A percentile compares a stretch with the other conserved stretches of the same genome.
These are phyloP conservation scores for Torymus texanus DNA, from an alignment of 2,888 invertebrate genomes.

Conservation along the genomic window DNA sequence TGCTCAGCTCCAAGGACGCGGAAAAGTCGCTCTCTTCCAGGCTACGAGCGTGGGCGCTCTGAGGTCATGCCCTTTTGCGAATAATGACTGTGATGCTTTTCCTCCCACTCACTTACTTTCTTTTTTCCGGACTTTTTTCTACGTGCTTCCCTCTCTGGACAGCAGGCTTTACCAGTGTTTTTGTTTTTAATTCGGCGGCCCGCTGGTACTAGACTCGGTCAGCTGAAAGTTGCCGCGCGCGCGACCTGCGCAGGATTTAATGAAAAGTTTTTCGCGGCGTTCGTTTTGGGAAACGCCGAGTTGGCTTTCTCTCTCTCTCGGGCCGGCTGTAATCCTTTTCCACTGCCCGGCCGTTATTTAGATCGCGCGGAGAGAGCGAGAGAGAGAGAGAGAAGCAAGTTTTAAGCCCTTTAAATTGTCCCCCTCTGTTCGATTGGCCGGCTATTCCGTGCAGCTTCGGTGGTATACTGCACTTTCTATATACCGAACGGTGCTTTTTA, in stretches of 20 bases:
- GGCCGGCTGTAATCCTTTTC: conserved; percentile 22
- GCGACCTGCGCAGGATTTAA: conserved; percentile 2
- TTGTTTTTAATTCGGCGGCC: conserved; percentile 21
- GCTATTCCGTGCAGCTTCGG: too few relatives aligned
- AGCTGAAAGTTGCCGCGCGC: not conserved
- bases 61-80: not conserved
- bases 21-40: not conserved
- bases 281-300: not conserved
- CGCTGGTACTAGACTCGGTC: not conserved
- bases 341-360: conserved; percentile 5
- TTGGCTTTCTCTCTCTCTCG: not conserved
- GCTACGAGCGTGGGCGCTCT: not conserved
- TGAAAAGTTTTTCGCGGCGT: conserved; percentile 16
- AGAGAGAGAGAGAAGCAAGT: not conserved
- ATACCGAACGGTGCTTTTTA: too few relatives aligned
- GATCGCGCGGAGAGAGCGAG: not conserved
- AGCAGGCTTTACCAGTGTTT: not conserved
- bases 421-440: too few relatives aligned
- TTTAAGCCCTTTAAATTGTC: conserved; percentile 16
- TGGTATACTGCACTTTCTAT: too few relatives aligned
- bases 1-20: not conserved
- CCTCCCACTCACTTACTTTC: not conserved
- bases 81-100: conserved; percentile 1
- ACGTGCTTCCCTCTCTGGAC: too few relatives aligned
- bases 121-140: not conserved